Evolutionary conservation across 2,113 vertebrate genomes (phyloP).

Genomic region (Cochlearius cochlearius): DNA sequence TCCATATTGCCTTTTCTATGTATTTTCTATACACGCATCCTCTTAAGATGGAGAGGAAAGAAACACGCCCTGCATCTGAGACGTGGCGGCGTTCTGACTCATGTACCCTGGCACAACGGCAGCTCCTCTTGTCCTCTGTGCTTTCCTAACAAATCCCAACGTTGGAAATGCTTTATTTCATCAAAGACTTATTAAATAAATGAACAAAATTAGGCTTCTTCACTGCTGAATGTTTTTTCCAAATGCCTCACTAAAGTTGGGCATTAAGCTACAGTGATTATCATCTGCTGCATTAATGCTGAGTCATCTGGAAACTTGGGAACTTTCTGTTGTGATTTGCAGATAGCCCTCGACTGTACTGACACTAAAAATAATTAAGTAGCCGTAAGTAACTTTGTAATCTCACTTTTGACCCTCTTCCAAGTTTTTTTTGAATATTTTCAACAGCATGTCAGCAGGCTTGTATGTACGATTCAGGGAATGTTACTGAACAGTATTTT

Average conservation of each 20-base stretch:
- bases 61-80: not conserved
- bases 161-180: not conserved
- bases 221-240: not conserved
- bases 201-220: not conserved
- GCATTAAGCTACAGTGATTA: not conserved
- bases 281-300: not conserved
- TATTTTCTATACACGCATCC: not conserved
- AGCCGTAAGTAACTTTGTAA: not conserved
- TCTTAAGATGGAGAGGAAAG: not conserved
- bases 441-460: not conserved
- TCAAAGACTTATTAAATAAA: not conserved
- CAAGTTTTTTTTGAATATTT: not conserved
- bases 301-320: not conserved
- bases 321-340: not conserved
- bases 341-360: not conserved
- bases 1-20: not conserved
- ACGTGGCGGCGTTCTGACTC: accelerated
- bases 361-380: not conserved
- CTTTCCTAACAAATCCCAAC: not conserved
- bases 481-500: not conserved
- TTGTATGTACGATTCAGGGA: not conserved
- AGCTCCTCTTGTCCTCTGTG: not conserved
- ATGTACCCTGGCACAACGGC: accelerated
- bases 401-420: not conserved
- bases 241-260: not conserved